Conservation (phyloP, 2,888 invertebrate species). For the Chorisops tibialis region DNA sequence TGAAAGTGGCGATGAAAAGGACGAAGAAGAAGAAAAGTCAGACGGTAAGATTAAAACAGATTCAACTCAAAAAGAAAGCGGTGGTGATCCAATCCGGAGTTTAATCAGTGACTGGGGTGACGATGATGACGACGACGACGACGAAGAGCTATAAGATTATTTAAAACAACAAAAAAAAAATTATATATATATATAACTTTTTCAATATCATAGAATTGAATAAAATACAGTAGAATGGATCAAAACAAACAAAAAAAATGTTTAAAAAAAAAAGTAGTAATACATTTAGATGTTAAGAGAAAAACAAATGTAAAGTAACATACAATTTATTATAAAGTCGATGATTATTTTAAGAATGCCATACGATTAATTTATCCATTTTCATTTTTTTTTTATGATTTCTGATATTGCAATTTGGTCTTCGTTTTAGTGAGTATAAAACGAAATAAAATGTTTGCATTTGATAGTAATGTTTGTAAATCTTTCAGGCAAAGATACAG, state of each 20-base stretch:
- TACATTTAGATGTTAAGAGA: background rate
- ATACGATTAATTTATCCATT: conserved; percentile 1
- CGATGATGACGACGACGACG: conserved; percentile 45
- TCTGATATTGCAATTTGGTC: background rate
- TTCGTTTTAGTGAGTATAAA: too few species aligned
- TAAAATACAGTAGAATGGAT: background rate
- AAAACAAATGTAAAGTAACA: background rate
- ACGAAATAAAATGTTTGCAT: too few species aligned
- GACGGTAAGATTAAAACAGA: background rate
- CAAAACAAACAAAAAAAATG: too few species aligned
- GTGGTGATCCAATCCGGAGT: conserved; percentile 6
- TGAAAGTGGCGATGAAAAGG: background rate
- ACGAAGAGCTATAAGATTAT: background rate
- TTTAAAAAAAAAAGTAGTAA: too few species aligned
- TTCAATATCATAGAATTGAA: background rate
- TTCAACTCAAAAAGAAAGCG: conserved; percentile 4
- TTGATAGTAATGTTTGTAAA: too few species aligned
- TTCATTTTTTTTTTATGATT: background rate
- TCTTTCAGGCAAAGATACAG: too few species aligned
- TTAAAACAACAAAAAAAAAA: too few species aligned
- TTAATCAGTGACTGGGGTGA: conserved; percentile 50
- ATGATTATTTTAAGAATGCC: conserved; percentile 2
- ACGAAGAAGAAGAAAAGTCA: background rate
- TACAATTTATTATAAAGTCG: background rate
- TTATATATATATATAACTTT: conserved; percentile 5